Conservation (phyloP, 2,888 invertebrate species). For the Diplazon laetatorius region DNA sequence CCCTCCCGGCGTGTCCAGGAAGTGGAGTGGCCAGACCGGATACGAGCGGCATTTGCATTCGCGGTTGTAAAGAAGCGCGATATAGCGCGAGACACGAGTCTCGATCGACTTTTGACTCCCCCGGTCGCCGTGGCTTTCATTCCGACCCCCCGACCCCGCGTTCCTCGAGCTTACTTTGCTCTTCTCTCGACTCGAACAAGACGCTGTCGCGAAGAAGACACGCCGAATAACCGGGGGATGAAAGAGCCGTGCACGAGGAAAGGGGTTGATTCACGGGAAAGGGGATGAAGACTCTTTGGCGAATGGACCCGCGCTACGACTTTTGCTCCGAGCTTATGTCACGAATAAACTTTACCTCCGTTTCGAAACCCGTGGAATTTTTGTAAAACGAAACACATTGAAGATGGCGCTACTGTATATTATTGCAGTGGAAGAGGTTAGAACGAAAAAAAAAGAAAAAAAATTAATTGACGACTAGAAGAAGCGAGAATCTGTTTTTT, state of each 20-base stretch:
- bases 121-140: constrained; percentile 26
- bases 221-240: not conserved
- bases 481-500: constrained; percentile 53
- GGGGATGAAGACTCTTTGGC: constrained; percentile 55
- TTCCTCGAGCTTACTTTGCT: constrained; percentile 17
- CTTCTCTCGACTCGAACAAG: constrained; percentile 22
- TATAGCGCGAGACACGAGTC: constrained; percentile 66
- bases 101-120: constrained; percentile 40
- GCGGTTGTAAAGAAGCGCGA: constrained; percentile 77
- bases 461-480: constrained; percentile 30
- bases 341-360: constrained; percentile 75
- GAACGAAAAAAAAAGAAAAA: constrained; percentile 8
- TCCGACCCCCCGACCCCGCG: constrained; percentile 18
- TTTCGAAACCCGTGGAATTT: constrained; percentile 36
- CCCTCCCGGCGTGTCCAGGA: constrained; percentile 69
- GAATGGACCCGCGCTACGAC: constrained; percentile 72
- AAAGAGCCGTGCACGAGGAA: not conserved
- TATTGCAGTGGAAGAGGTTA: constrained; percentile 24
- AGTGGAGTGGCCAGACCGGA: constrained; percentile 73
- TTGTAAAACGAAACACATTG: constrained; percentile 22
- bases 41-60: constrained; percentile 81
- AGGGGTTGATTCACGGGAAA: constrained; percentile 32
- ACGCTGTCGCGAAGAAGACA: constrained; percentile 3
- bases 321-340: constrained; percentile 75
- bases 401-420: not conserved